Evolutionary conservation across 2,888 invertebrate species (phyloP).

Genomic region (Apantesis nais): DNA sequence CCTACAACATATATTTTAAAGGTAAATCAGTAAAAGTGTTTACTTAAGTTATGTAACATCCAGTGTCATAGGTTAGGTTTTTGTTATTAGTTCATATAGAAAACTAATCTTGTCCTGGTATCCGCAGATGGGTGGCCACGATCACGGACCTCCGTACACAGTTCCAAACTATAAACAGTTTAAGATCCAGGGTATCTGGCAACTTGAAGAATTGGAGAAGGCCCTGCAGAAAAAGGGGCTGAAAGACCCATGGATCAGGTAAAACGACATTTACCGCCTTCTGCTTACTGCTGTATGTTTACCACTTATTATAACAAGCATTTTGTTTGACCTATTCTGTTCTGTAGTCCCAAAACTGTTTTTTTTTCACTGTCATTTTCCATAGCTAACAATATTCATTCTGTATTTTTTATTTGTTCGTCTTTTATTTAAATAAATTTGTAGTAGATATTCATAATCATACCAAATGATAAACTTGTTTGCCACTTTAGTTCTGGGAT

Average conservation of each 20-base stretch:
- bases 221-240: conserved; percentile 90
- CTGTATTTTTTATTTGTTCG: no score
- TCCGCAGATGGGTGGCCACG: conserved; percentile 62
- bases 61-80: conserved; percentile 50
- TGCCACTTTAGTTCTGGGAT: background rate
- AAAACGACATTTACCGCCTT: conserved; percentile 11
- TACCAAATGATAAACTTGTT: background rate
- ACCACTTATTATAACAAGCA: no score
- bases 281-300: background rate
- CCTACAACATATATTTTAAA: background rate
- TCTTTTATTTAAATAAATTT: background rate
- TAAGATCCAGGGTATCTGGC: conserved; percentile 89
- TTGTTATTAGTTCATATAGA: conserved; percentile 28
- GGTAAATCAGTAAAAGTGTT: background rate
- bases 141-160: conserved; percentile 84
- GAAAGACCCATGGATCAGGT: conserved; percentile 95
- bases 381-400: no score
- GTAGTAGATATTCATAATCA: background rate
- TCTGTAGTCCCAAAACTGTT: no score
- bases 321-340: no score
- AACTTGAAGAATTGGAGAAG: conserved; percentile 87
- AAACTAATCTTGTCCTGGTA: conserved; percentile 11
- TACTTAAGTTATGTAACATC: conserved; percentile 54
- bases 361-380: no score
- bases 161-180: conserved; percentile 91